A percentile compares a stretch with the other conserved stretches of the same genome.
Evolutionary conservation across 2,797 vertebrate species (phyloP).

Genomic region (Gobio occitaniae): DNA sequence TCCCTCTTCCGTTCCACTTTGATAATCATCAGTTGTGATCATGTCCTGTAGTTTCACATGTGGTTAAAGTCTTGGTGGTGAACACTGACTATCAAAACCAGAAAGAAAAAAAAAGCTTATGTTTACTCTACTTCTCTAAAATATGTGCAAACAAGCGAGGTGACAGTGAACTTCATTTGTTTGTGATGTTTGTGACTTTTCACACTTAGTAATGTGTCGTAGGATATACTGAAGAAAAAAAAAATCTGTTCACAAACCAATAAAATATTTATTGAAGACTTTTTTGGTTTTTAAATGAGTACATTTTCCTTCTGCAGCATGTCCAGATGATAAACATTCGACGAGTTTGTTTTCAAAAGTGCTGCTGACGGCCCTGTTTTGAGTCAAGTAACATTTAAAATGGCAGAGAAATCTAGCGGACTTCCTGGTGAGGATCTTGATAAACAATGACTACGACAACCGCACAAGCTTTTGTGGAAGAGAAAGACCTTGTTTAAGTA

Average conservation of each 20-base stretch:
- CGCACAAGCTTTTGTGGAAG: constrained; percentile 44
- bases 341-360: constrained; percentile 10
- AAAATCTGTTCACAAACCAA: not conserved
- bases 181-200: not conserved
- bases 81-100: not conserved
- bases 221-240: too few relatives aligned
- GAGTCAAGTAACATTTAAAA: constrained; percentile 14
- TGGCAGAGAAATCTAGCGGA: constrained; percentile 38
- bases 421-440: constrained; percentile 37
- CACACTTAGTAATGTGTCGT: not conserved
- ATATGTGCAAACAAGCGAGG: not conserved
- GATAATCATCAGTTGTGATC: not conserved
- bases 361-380: not conserved
- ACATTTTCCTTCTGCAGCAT: too few relatives aligned
- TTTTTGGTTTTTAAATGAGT: too few relatives aligned
- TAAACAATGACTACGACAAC: constrained; percentile 61
- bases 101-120: not conserved
- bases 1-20: not conserved
- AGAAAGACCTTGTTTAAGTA: constrained; percentile 9
- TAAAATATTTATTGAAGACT: not conserved
- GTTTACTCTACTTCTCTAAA: not conserved
- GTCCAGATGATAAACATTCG: not conserved
- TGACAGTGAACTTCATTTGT: not conserved
- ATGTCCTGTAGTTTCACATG: not conserved
- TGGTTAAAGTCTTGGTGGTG: not conserved